phyloP scores from a whole-genome alignment of 2,797 vertebrate genomes.

The Tauraco hartlaubi region DNA sequence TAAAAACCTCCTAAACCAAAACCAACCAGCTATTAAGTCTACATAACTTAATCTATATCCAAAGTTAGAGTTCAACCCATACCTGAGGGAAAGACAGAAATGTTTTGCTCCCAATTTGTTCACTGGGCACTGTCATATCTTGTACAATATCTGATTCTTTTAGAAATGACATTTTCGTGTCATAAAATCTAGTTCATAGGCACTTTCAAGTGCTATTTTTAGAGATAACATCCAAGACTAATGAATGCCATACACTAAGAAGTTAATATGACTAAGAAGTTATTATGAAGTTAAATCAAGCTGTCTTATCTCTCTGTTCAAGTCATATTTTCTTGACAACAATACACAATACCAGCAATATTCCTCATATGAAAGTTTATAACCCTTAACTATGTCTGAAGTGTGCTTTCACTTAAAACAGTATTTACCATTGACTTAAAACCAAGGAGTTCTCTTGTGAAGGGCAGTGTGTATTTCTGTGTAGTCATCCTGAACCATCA shows the following conservation, averaged over 20 bases:
- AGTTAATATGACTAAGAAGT: background rate
- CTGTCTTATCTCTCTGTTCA: background rate
- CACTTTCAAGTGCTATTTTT: constrained; percentile 18
- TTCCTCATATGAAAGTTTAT: background rate
- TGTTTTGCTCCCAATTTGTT: background rate
- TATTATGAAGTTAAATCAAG: background rate
- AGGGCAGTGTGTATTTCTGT: background rate
- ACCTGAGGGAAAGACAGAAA: constrained; percentile 13
- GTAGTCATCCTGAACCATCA: background rate
- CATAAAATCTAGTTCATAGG: constrained; percentile 18
- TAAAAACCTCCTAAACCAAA: background rate
- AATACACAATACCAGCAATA: background rate
- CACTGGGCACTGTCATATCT: constrained; percentile 7
- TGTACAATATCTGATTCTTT: background rate
- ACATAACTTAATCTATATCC: background rate
- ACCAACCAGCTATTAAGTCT: background rate
- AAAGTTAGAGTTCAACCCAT: background rate
- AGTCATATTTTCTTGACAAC: background rate
- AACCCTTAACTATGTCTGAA: background rate
- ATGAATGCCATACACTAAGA: background rate
- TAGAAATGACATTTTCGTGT: constrained; percentile 53
- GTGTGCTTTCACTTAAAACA: background rate
- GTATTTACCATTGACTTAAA: background rate
- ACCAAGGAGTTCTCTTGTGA: background rate
- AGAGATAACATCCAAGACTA: background rate